These are phyloP conservation scores for Capreolus pygargus DNA, from an alignment of 2,113 vertebrate species.

Conservation along the genomic window DNA sequence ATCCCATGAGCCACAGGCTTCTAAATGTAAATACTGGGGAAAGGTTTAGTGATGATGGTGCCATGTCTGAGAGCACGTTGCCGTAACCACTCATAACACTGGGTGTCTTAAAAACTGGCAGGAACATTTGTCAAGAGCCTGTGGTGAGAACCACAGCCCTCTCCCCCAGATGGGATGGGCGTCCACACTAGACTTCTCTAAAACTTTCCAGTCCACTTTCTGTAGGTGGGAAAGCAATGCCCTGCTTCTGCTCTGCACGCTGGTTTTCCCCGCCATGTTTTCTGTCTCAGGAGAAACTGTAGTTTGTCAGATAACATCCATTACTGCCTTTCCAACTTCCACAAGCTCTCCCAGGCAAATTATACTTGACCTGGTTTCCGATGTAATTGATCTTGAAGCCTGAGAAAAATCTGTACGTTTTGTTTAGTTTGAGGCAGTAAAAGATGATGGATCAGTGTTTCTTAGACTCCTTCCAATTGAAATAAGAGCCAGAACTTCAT, in stretches of 20 bases:
- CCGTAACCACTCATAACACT: background rate
- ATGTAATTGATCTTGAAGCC: background rate
- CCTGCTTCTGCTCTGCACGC: background rate
- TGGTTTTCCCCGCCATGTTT: background rate
- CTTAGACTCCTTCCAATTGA: background rate
- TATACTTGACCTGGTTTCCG: background rate
- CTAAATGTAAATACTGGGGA: background rate
- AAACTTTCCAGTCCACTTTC: background rate
- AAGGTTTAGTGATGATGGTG: background rate
- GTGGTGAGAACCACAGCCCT: background rate
- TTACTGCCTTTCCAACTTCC: background rate
- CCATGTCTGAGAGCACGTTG: background rate
- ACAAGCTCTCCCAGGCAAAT: background rate
- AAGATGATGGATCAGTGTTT: background rate
- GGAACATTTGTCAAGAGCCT: background rate
- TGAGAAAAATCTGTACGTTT: background rate
- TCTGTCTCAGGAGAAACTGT: background rate
- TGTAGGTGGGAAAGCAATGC: background rate
- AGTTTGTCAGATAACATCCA: background rate
- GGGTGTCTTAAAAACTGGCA: background rate
- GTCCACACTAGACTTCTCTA: background rate
- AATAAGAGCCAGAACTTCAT: constrained; percentile 37
- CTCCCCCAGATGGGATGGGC: background rate
- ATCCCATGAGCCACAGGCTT: background rate
- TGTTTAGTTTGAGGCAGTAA: constrained; percentile 4